Evolutionary conservation across 2,113 vertebrate species (phyloP).

Genomic region (Manacus vitellinus): DNA sequence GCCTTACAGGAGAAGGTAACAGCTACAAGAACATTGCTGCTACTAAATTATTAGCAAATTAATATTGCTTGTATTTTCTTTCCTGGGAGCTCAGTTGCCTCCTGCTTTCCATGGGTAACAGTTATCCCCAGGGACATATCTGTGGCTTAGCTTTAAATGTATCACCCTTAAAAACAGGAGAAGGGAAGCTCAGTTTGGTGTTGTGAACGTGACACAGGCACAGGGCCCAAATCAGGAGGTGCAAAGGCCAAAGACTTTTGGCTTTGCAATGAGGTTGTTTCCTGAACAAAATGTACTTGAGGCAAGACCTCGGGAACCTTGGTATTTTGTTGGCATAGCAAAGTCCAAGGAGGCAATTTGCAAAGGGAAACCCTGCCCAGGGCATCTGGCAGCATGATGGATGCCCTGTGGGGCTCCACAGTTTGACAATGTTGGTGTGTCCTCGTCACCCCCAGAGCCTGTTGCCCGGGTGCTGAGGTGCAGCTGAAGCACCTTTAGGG

Average conservation of each 20-base stretch:
- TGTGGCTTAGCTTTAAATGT: not conserved
- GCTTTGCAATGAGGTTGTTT: not conserved
- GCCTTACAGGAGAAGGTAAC: not conserved
- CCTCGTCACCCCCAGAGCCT: not conserved
- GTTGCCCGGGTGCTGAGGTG: not conserved
- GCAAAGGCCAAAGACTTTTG: not conserved
- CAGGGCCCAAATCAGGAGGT: not conserved
- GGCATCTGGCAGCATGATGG: accelerated
- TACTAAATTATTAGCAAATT: conserved; percentile 2
- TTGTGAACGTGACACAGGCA: not conserved
- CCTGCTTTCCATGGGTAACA: not conserved
- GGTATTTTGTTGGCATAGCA: not conserved
- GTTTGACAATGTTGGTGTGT: not conserved
- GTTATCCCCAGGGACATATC: not conserved
- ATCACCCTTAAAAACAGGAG: not conserved
- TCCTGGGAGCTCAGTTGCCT: not conserved
- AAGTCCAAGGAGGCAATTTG: not conserved
- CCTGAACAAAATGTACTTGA: not conserved
- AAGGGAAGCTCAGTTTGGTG: not conserved
- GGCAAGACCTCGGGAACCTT: not conserved
- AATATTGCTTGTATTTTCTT: not conserved
- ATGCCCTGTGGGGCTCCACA: not conserved
- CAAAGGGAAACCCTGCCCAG: not conserved
- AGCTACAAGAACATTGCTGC: not conserved
- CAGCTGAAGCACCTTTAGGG: not conserved